phyloP scores from a whole-genome alignment of 2,113 vertebrate genomes.

The human region GRCh38 chr7:123306501-123307000 shows the following conservation, averaged over 20 bases:
- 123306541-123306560: not conserved
- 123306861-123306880: not conserved
- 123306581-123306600: not conserved
- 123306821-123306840: slow-evolving; percentile 13
- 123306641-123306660: not conserved
- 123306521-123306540: not conserved
- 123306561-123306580: not conserved
- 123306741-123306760: not conserved
- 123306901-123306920: not conserved
- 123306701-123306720: not conserved
- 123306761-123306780: not conserved
- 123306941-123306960: not conserved
- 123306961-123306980: not conserved
- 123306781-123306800: not conserved
- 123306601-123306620: not conserved
- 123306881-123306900: not conserved
- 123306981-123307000: not conserved
- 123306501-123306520: not conserved
- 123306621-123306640: not conserved
- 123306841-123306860: not conserved
- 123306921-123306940: not conserved
- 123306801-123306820: not conserved
- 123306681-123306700: not conserved
- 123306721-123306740: not conserved
- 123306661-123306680: not conserved